Evolutionary conservation across 2,888 invertebrate genomes (phyloP).

Genomic region (Cloeon dipterum): DNA sequence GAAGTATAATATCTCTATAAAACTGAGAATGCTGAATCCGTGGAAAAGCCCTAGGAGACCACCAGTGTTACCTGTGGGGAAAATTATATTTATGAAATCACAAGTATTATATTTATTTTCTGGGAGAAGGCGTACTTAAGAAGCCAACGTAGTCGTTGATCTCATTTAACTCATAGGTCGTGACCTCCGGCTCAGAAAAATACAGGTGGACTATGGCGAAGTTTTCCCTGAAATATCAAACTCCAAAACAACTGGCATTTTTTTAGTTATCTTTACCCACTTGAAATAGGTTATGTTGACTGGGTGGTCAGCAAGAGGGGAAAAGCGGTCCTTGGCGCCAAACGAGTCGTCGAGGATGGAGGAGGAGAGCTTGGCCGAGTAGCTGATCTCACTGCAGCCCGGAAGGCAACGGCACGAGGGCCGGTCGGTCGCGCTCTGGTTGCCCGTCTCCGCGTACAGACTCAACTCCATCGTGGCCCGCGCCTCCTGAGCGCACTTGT

Average conservation of each 20-base stretch:
- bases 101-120: too few relatives aligned
- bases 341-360: slow-evolving; percentile 27
- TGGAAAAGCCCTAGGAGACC: slow-evolving; percentile 59
- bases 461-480: slow-evolving; percentile 7
- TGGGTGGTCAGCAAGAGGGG: slow-evolving; percentile 18
- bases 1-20: slow-evolving; percentile 53
- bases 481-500: slow-evolving; percentile 27
- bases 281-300: slow-evolving; percentile 23
- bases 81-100: too few relatives aligned
- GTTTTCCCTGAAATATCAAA: slow-evolving; percentile 28
- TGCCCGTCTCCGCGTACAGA: slow-evolving; percentile 1
- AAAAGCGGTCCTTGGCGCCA: slow-evolving; percentile 12
- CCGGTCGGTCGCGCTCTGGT: slow-evolving; percentile 7
- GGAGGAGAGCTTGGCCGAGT: slow-evolving; percentile 31
- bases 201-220: slow-evolving; percentile 50
- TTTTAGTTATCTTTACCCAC: too few relatives aligned
- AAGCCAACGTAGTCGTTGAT: slow-evolving; percentile 65
- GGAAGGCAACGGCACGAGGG: slow-evolving; percentile 39
- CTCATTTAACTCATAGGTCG: slow-evolving; percentile 48
- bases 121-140: slow-evolving; percentile 58
- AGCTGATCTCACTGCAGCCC: slow-evolving; percentile 52
- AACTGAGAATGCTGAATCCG: slow-evolving; percentile 64
- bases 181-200: slow-evolving; percentile 44
- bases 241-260: slow-evolving; percentile 1
- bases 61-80: slow-evolving; percentile 63